phyloP scores from a whole-genome alignment of 2,888 invertebrate species.

The Platycheirus rosarum region DNA sequence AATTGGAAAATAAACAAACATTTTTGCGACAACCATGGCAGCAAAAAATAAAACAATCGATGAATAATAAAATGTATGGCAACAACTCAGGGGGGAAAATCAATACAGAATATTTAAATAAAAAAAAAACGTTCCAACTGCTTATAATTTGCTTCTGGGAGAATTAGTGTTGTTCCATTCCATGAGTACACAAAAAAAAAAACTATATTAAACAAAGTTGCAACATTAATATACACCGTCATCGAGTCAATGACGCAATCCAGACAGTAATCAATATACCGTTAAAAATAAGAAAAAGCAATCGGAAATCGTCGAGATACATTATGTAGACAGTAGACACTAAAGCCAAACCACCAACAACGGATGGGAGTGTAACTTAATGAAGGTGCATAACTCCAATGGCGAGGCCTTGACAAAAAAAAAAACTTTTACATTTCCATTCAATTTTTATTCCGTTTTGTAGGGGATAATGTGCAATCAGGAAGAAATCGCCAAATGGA shows the following conservation, averaged over 20 bases:
- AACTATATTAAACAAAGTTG: constrained; percentile 10
- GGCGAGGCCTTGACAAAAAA: constrained; percentile 5
- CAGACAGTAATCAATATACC: constrained; percentile 14
- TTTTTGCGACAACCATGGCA: not conserved
- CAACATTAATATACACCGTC: constrained; percentile 32
- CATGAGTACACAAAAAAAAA: not conserved
- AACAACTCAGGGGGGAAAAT: not conserved
- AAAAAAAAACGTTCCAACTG: not conserved
- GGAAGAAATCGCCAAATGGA: not conserved
- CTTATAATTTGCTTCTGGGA: not conserved
- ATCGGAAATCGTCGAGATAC: constrained; percentile 15
- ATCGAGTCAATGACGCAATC: constrained; percentile 26
- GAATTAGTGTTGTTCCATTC: too few species aligned
- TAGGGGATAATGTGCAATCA: constrained; percentile 49
- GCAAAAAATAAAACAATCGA: constrained; percentile 10
- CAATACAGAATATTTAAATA: not conserved
- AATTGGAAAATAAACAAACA: constrained; percentile 5
- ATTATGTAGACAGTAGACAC: not conserved
- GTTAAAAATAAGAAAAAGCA: not conserved
- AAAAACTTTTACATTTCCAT: constrained; percentile 10
- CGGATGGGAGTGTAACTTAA: constrained; percentile 35
- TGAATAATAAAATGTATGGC: constrained; percentile 12
- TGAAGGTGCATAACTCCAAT: constrained; percentile 4
- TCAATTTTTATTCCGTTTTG: constrained; percentile 35
- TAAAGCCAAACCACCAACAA: not conserved